These are phyloP conservation scores for Enteromius mattozi DNA, from an alignment of 2,797 vertebrate genomes.

Conservation along the genomic window DNA sequence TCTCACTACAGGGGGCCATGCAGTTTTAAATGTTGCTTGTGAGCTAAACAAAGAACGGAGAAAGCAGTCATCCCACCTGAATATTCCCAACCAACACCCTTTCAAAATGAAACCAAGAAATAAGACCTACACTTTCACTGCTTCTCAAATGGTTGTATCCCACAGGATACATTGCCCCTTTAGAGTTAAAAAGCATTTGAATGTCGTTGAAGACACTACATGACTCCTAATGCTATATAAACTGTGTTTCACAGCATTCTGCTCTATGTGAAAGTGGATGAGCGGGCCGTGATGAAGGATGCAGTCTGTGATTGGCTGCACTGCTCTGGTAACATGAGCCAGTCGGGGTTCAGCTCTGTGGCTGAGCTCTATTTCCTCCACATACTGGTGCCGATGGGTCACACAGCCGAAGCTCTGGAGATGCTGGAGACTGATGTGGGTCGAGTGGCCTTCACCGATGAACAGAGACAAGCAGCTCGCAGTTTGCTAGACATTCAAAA, in stretches of 20 bases:
- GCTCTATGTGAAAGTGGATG: conserved; percentile 86
- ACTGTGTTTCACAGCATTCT: conserved; percentile 80
- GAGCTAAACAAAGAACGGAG: background rate
- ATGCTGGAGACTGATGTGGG: conserved; percentile 75
- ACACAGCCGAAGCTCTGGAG: conserved; percentile 78
- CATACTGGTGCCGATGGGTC: conserved; percentile 84
- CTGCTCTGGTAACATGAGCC: conserved; percentile 71
- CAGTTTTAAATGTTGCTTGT: background rate
- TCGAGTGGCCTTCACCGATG: conserved; percentile 67
- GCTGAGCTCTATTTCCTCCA: conserved; percentile 85
- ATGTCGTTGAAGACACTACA: background rate
- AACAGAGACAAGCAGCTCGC: conserved; percentile 74
- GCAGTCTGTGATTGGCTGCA: conserved; percentile 81
- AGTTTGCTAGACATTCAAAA: conserved; percentile 68
- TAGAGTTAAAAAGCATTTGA: background rate
- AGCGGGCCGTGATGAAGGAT: conserved; percentile 82
- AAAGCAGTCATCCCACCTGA: background rate
- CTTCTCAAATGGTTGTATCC: background rate
- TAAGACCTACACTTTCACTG: background rate
- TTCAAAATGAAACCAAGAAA: background rate
- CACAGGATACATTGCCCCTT: background rate
- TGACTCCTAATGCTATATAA: background rate
- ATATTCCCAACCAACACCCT: background rate
- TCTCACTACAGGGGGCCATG: background rate
- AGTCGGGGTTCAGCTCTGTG: conserved; percentile 76